Evolutionary conservation across 2,888 invertebrate species (phyloP), one percentile per base, ranked within the genome.

Genomic region (Coelinius sp.): DNA sequence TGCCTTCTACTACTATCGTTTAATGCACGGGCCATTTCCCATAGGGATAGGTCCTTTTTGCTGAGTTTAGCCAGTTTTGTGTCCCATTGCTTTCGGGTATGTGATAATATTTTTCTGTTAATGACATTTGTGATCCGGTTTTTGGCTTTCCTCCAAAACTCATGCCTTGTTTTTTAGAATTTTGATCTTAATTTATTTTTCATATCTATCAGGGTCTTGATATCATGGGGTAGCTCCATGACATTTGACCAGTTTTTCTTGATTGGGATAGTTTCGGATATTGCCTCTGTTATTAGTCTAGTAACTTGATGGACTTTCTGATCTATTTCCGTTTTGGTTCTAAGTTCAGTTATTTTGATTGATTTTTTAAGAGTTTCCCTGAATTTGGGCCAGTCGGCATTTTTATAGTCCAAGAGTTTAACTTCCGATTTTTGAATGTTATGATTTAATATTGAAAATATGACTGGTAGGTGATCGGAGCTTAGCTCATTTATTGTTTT

Each of bases 401-500:
- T 17, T 20, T 49, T 49, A 14, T 66, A 46, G 27, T 66, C 22
- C 8, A 56, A 62, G n/a, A 31, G 7, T 22, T 27, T 49, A 20
- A 12, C 41, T 64, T 27, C 22, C 4, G 3, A 14, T 7, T 2
- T 14, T 10, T 46, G 14, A 10, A 46, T 46, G n/a, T 44, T 17
- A 7, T 14, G 14, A 8, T 66, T 49, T 8, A 12, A 17, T 0
- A 66, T 14, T 8, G 1, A 17, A 0, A 66, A 14, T 3, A 31
- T 7, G 10, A 66, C 49, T 3, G 65, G 65, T 20, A 27, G 17
- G n/a, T 66, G 65, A 17, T 66, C 49, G 0, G 65, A 46, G 27
- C 31, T 14, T 17, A 49, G 31, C 10, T 66, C 65, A 4, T 66
- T 49, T 5, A 31, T 10, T 3, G 31, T 22, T 49, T 1, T 31